Base-by-base conservation (phyloP, 2,888 invertebrate genomes). In the Elysia crispata region DNA sequence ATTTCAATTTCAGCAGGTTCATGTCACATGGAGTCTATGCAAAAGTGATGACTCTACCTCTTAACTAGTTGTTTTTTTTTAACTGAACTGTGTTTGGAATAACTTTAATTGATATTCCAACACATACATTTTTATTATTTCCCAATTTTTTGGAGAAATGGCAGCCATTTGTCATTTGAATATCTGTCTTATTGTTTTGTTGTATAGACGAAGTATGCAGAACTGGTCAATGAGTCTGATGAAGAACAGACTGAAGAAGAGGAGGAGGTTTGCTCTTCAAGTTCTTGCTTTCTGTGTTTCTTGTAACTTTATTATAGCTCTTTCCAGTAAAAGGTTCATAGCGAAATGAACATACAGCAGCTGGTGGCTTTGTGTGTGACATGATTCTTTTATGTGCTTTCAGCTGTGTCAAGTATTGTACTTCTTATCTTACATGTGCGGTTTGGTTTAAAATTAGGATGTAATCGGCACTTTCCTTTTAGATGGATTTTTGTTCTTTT, bases 171-270 rank as follows among this genome's bases (percentile, higher is more conserved):
- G 41, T 41, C 41, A 41, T 41, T 41, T 41, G 41, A 41, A 41
- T 41, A n/a, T 11, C 41, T 41, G 25, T 30, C 30, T 54, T 72
- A 8, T 6, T 73, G 31, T 75, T 76, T 73, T 72, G 20, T 57
- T 74, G 30, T 41, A 33, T 54, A 81, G 81, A 81, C 73, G 73
- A 80, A 73, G 33, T 74, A 81, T 81, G 81, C 81, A n/a, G 80
- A 80, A 72, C 80, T 76, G 72, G 80, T 80, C 57, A 80, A 80
- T 76, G 80, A 80, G 15, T 72, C 76, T 30, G 76, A 80, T 72
- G 76, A 80, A 41, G 80, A 80, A 72, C 76, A 72, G 62, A 76
- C 76, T 54, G 76, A 80, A 72, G 80, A 80, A 20, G 62, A 72
- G n/a, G 76, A 80, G 33, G 80, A 80, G 80, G 80, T 80, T 80